Evolutionary conservation across 2,888 invertebrate species (phyloP), one percentile per base, ranked within the genome.

Genomic region (Parnassius apollo): DNA sequence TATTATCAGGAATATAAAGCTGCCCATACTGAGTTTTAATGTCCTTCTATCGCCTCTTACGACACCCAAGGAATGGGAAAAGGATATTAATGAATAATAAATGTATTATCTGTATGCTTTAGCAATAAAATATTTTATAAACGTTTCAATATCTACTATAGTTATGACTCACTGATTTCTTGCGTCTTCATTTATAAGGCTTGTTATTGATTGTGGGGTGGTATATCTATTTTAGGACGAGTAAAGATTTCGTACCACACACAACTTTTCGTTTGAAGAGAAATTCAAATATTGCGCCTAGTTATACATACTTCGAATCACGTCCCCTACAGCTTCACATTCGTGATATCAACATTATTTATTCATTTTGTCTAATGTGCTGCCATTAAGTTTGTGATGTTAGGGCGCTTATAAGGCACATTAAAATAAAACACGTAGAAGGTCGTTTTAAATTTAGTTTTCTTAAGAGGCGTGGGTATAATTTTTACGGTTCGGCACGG

Each of bases 381-480:
- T 65, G 61, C 64, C 62, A 68, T 66, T 61, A 61, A 50, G 59
- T 54, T 57, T 50, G 54, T 65, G 66, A 59, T 60, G 63, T 64
- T 65, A 64, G 48, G 52, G 12, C 22, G 66, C 50, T 69, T 73
- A 78, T 80, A 78, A 78, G 77, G 72, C 61, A 74, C 72, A 77
- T 80, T 78, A 78, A 74, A 70, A 76, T 74, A 73, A 75, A 77
- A 76, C 77, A 81, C 77, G 77, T 71, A 68, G 66, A 64, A 61
- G 42, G 65, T 60, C 59, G 57, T 68, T 67, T 60, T 56, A 65
- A 64, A 52, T 57, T 57, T 46, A 42, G 13, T 42, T 62, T 64
- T 60, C 12, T 54, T 8, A 48, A 56, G 10, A 13, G 25, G 9
- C 42, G 22, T 12, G 42, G 1, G 7, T 46, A 55, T 46, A 55